A percentile compares a stretch with the other conserved stretches of the same genome.
Evolutionary conservation across 1,140 invertebrate genomes (phyloP).

Genomic region (Oreohelix idahoensis): DNA sequence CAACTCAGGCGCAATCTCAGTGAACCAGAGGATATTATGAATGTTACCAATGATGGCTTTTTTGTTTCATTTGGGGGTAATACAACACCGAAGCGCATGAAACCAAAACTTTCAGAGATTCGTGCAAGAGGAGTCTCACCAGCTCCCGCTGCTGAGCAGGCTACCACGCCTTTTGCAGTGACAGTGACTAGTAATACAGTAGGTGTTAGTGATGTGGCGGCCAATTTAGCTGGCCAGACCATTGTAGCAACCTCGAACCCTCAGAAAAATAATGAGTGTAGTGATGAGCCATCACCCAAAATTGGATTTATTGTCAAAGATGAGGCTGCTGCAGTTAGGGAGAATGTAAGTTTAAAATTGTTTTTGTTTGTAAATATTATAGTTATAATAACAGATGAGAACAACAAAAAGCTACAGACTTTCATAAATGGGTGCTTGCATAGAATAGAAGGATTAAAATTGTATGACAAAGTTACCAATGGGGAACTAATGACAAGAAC

Average conservation of each 20-base stretch:
- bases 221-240: not conserved
- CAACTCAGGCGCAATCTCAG: too few relatives aligned
- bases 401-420: too few relatives aligned
- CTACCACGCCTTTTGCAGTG: not conserved
- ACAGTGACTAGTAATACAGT: not conserved
- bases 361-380: too few relatives aligned
- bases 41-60: slow-evolving; percentile 83
- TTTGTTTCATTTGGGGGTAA: slow-evolving; percentile 94
- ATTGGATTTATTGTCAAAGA: slow-evolving; percentile 82
- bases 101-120: slow-evolving; percentile 76
- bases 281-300: slow-evolving; percentile 55
- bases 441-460: too few relatives aligned
- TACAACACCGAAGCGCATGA: slow-evolving; percentile 83
- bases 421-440: too few relatives aligned
- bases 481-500: too few relatives aligned
- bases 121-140: not conserved
- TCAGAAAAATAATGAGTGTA: slow-evolving; percentile 6
- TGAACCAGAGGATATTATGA: not conserved
- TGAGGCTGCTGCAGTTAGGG: slow-evolving; percentile 65
- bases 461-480: too few relatives aligned
- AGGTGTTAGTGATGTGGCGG: not conserved
- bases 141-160: not conserved
- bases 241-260: slow-evolving; percentile 9
- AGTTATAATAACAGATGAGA: too few relatives aligned
- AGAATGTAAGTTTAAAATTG: slow-evolving; percentile 19